Evolutionary conservation across 2,888 invertebrate species (phyloP).

Genomic region (Cremastinae sp.): DNA sequence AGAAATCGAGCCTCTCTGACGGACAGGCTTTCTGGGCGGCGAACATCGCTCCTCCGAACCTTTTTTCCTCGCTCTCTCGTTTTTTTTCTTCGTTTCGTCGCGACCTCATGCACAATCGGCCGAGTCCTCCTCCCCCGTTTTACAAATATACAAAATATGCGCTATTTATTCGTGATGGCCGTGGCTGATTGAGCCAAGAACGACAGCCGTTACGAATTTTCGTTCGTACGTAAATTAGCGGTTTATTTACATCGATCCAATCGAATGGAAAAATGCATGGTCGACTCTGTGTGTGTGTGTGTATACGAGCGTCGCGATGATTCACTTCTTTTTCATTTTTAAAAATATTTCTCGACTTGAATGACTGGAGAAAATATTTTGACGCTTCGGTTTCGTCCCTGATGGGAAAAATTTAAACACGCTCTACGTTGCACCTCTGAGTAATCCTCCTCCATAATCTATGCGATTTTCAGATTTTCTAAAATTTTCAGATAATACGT

Average conservation of each 20-base stretch:
- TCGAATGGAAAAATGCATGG: slow-evolving; percentile 5
- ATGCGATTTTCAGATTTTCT: too few species aligned
- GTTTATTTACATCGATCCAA: slow-evolving; percentile 17
- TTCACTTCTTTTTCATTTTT: slow-evolving; percentile 30
- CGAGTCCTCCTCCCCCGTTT: slow-evolving; percentile 8
- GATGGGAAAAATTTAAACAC: too few species aligned
- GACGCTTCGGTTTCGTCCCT: too few species aligned
- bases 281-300: background rate
- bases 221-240: slow-evolving; percentile 22
- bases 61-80: slow-evolving; percentile 5
- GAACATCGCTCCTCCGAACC: slow-evolving; percentile 44
- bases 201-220: slow-evolving; percentile 53
- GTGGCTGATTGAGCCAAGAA: slow-evolving; percentile 52
- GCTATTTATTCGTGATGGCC: slow-evolving; percentile 56
- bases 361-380: background rate
- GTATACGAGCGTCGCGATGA: background rate
- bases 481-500: too few species aligned
- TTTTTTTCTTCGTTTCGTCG: slow-evolving; percentile 38
- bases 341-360: background rate
- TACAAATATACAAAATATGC: slow-evolving; percentile 24
- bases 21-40: slow-evolving; percentile 48
- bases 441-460: too few species aligned
- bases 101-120: slow-evolving; percentile 46
- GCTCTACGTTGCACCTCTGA: too few species aligned
- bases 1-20: slow-evolving; percentile 8